Evolutionary conservation across 2,888 invertebrate species (phyloP), one percentile per base, ranked within the genome.

Genomic region (Leptogaster cylindrica): DNA sequence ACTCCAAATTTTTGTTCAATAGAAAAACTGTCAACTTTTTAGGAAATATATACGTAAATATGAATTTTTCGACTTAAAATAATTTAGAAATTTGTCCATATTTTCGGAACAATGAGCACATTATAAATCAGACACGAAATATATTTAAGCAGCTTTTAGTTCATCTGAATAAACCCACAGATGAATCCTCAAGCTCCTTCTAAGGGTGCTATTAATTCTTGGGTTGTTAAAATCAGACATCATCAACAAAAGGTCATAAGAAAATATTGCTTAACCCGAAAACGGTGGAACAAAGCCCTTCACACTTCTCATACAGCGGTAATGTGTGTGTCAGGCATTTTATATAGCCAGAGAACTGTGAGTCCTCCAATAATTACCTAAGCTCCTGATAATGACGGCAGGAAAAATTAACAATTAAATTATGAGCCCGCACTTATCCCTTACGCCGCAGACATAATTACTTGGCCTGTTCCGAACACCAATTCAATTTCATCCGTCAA

Each of bases 341-440:
- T 44, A 44, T 61, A 41, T 55, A 27, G 27, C 41, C 46, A 14
- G 44, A 27, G 61, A 28, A 44, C 27, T 44, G n/a, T 39, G 41
- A 61, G 44, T 28, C 44, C n/a, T n/a, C n/a, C 44, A 61, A 61
- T 61, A 61, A 61, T 61, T 61, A 39, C 61, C 61, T 41, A 61
- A 61, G 44, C 61, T 61, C 61, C 61, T 61, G 61, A 61, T 61
- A 61, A 61, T 61, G 61, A 61, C 61, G 61, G 61, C 44, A 44
- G 44, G 61, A 61, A 61, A 61, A 61, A 61, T 61, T 61, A 61
- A 41, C 61, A 61, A 61, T 61, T 61, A 61, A 61, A 44, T 61
- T 61, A 61, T 61, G 61, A 61, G 44, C 44, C 61, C 23, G 44
- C 61, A 41, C 61, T 44, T 61, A 61, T 44, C 61, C 61, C 28